Conservation (phyloP, 2,113 vertebrate species). For the Grammomys dolichurus region DNA sequence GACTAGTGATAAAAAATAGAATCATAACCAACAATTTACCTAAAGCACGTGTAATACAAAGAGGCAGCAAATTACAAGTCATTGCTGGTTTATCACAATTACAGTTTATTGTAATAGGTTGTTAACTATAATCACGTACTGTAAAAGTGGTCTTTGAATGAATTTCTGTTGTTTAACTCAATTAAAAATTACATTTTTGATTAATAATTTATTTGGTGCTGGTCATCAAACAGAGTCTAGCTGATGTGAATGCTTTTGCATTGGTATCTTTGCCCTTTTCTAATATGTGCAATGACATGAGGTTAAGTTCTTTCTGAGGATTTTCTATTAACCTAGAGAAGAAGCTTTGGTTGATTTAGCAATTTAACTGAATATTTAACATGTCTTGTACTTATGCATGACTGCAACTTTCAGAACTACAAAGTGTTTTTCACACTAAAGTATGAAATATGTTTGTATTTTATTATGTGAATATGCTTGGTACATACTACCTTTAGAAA, state of each 20-base stretch:
- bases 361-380: not conserved
- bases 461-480: not conserved
- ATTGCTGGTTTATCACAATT: not conserved
- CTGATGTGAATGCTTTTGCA: not conserved
- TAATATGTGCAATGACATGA: not conserved
- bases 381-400: not conserved
- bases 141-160: not conserved
- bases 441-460: not conserved
- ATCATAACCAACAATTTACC: not conserved
- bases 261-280: not conserved
- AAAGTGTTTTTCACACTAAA: not conserved
- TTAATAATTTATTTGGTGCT: not conserved
- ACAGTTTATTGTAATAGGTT: not conserved
- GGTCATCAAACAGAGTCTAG: not conserved
- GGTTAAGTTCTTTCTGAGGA: not conserved
- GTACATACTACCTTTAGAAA: not conserved
- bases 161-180: not conserved
- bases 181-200: not conserved
- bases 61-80: not conserved
- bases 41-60: not conserved
- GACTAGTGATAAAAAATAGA: not conserved
- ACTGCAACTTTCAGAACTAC: not conserved
- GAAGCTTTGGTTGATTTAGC: not conserved
- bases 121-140: not conserved
- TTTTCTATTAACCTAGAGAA: not conserved